Conservation (phyloP, 2,888 invertebrate genomes). For the Conops quadrifasciatus region DNA sequence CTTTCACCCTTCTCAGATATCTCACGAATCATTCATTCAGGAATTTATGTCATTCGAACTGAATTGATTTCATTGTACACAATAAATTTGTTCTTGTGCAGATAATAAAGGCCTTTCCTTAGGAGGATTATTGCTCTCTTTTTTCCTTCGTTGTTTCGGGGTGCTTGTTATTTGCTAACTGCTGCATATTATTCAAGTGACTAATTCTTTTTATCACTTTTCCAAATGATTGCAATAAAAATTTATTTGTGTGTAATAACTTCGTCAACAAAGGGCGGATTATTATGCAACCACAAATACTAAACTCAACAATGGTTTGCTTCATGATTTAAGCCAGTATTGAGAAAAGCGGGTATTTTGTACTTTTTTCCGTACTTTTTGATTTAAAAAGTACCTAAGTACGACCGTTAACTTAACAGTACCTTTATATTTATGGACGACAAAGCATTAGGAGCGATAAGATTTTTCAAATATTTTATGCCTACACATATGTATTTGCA, state of each 20-base stretch:
- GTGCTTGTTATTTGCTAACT: constrained; percentile 6
- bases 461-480: no score
- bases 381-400: background rate
- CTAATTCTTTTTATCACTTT: constrained; percentile 64
- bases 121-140: constrained; percentile 20
- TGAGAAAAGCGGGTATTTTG: no score
- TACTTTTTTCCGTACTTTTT: background rate
- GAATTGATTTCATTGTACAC: constrained; percentile 1
- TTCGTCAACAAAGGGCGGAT: constrained; percentile 63
- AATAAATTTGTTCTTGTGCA: background rate
- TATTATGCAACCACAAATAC: constrained; percentile 47
- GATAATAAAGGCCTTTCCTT: constrained; percentile 2
- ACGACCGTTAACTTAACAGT: no score
- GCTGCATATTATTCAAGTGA: constrained; percentile 61
- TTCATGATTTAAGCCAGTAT: constrained; percentile 15
- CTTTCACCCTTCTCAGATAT: no score
- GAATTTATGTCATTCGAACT: background rate
- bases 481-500: no score
- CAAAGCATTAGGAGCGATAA: no score
- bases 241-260: constrained; percentile 58
- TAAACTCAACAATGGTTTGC: constrained; percentile 48
- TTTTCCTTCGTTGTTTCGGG: constrained; percentile 28
- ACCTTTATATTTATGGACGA: no score
- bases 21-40: no score
- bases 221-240: constrained; percentile 63